Conservation (phyloP, 2,113 vertebrate species). For the Kobus ellipsiprymnus region DNA sequence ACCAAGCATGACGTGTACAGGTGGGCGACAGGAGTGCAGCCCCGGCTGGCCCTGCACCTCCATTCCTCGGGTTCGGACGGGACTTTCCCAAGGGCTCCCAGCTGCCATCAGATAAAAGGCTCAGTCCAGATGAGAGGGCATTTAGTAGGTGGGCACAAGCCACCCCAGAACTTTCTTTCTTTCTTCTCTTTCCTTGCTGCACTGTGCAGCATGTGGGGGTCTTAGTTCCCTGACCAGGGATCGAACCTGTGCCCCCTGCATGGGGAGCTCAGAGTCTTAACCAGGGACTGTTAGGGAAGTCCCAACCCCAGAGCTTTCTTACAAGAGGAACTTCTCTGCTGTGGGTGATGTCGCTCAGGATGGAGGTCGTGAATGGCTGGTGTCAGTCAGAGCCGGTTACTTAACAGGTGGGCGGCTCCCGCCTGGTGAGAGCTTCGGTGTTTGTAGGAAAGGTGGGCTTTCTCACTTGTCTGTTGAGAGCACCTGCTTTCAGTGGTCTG, state of each 20-base stretch:
- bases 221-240: not conserved
- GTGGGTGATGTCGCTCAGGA: not conserved
- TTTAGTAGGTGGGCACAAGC: not conserved
- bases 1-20: slow-evolving; percentile 98
- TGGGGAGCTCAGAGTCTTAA: not conserved
- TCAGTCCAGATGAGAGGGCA: fast-evolving
- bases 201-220: not conserved
- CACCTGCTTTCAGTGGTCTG: fast-evolving
- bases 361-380: fast-evolving
- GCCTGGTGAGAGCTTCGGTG: fast-evolving
- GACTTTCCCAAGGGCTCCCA: not conserved
- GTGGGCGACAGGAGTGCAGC: slow-evolving; percentile 69
- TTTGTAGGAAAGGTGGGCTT: not conserved
- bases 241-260: not conserved
- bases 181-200: not conserved
- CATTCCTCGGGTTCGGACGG: fast-evolving
- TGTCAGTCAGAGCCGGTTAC: not conserved
- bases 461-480: not conserved
- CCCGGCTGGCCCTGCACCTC: too few relatives aligned
- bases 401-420: fast-evolving
- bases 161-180: not conserved
- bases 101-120: fast-evolving
- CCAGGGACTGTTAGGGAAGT: not conserved
- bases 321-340: not conserved
- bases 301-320: not conserved